These are phyloP conservation scores for Alviniconcha strummeri DNA, from an alignment of 2,888 invertebrate species.

Conservation along the genomic window DNA sequence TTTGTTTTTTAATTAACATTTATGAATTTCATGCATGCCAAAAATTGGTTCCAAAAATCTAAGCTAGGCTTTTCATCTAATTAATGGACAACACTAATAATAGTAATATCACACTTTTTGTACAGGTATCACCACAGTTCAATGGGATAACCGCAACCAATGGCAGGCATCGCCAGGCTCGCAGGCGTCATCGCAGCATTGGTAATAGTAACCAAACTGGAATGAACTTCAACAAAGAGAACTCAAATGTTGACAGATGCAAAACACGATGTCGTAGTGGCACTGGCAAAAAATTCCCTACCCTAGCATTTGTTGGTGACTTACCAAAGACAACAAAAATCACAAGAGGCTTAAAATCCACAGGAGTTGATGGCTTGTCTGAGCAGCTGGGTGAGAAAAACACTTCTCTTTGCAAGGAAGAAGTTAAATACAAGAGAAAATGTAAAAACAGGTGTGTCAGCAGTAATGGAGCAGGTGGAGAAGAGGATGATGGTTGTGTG, in stretches of 20 bases:
- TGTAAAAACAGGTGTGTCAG: neutral
- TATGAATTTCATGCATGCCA: too few species aligned
- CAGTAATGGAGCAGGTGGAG: neutral
- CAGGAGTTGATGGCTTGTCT: too few species aligned
- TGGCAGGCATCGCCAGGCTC: conserved; percentile 10
- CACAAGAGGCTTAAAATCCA: too few species aligned
- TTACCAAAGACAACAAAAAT: too few species aligned
- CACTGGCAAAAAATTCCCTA: neutral
- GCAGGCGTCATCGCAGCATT: neutral
- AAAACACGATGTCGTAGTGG: neutral
- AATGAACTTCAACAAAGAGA: neutral
- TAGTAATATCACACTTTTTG: too few species aligned
- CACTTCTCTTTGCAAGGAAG: too few species aligned
- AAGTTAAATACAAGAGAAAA: too few species aligned
- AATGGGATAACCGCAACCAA: neutral
- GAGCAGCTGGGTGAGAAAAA: too few species aligned
- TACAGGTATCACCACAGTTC: conserved; percentile 18
- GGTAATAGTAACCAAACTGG: neutral
- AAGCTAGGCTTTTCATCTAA: too few species aligned
- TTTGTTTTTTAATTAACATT: too few species aligned
- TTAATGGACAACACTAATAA: too few species aligned
- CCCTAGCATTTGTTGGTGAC: conserved; percentile 8
- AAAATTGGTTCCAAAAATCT: too few species aligned
- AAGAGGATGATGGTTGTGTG: neutral
- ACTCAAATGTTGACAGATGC: neutral